These are phyloP conservation scores for Apotomis turbidana DNA, from an alignment of 2,888 invertebrate genomes.

Conservation along the genomic window DNA sequence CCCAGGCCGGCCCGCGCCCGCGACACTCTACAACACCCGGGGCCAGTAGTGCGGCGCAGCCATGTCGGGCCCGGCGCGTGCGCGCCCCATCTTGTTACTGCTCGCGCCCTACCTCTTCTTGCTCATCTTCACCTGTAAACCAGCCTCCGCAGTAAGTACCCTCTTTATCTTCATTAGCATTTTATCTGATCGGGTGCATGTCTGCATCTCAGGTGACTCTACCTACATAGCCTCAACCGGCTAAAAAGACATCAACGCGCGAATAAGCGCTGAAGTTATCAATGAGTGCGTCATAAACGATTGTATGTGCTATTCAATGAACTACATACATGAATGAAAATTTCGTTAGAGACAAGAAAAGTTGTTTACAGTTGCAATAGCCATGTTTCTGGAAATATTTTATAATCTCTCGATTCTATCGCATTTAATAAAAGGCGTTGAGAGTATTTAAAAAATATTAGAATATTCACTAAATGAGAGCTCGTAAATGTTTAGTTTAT, in stretches of 20 bases:
- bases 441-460: too few species aligned
- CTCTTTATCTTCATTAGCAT: conserved; percentile 34
- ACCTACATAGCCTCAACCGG: conserved; percentile 24
- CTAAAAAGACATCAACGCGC: conserved; percentile 61
- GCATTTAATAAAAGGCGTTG: too few species aligned
- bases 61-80: conserved; percentile 82
- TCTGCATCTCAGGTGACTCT: conserved; percentile 1
- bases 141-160: conserved; percentile 72
- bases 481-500: too few species aligned
- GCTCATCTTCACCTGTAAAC: conserved; percentile 60
- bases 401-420: background rate
- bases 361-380: background rate
- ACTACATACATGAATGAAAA: too few species aligned
- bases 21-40: conserved; percentile 65
- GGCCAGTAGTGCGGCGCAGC: conserved; percentile 80
- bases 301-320: too few species aligned
- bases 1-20: conserved; percentile 57
- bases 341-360: background rate
- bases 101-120: conserved; percentile 69
- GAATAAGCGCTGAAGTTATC: conserved; percentile 24
- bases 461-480: too few species aligned
- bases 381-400: background rate
- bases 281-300: background rate
- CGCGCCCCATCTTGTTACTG: conserved; percentile 69
- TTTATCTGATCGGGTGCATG: background rate